phyloP scores from a whole-genome alignment of 53 echinoderm and acorn worm genomes.

The Arbacia lixula region DNA sequence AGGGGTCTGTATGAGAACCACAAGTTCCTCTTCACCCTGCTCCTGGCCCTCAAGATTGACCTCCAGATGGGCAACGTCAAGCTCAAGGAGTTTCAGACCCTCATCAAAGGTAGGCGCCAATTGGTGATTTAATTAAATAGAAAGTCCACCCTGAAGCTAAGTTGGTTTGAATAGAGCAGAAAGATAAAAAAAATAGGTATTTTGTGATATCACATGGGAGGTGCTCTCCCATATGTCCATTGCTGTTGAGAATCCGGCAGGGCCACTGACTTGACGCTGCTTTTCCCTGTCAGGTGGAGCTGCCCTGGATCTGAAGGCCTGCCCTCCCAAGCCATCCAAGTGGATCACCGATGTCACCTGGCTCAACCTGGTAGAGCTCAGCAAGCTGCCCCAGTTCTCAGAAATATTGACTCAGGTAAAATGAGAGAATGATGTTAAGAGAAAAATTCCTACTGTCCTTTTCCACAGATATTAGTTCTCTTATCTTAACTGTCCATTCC shows the following conservation, averaged over 20 bases:
- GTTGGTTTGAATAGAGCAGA: too few relatives aligned
- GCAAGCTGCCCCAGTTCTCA: conserved; percentile 91
- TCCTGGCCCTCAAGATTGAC: conserved; percentile 97
- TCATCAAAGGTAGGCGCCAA: conserved; percentile 82
- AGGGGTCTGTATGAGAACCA: conserved; percentile 99
- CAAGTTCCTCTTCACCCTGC: conserved; percentile 95
- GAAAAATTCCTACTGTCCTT: too few relatives aligned
- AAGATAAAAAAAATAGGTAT: too few relatives aligned
- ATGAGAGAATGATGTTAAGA: too few relatives aligned
- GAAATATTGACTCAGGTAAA: conserved; percentile 89
- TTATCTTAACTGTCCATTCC: neutral
- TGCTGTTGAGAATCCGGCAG: too few relatives aligned
- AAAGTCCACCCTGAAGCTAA: too few relatives aligned
- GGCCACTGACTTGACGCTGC: too few relatives aligned
- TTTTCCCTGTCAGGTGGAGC: conserved; percentile 91
- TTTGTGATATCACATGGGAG: too few relatives aligned
- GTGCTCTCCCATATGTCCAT: too few relatives aligned
- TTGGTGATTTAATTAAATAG: too few relatives aligned
- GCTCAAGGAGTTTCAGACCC: conserved; percentile 91
- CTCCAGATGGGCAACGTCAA: conserved; percentile 83
- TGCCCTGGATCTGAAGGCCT: conserved; percentile 92
- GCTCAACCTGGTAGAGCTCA: conserved; percentile 96
- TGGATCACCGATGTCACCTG: conserved; percentile 98
- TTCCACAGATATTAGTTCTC: too few relatives aligned
- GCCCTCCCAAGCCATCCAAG: conserved; percentile 88